Percentiles rank a stretch among this genome's conserved stretches.
Evolutionary conservation across 2,113 vertebrate genomes (phyloP).

Genomic region (Xerus inauris): DNA sequence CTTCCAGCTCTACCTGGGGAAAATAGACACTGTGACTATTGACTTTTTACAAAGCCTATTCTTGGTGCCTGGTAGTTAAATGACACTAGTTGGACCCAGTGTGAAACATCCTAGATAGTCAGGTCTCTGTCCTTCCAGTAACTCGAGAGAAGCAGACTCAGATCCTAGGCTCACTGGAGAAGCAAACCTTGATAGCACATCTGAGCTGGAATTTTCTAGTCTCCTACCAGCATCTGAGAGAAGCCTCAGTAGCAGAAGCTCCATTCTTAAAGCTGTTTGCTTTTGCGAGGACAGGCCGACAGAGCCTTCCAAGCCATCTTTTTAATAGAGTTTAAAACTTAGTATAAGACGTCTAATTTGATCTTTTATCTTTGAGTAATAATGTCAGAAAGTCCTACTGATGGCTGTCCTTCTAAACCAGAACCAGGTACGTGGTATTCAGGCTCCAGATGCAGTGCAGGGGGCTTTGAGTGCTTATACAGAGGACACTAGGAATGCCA

Average conservation of each 20-base stretch:
- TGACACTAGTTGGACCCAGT: slow-evolving; percentile 79
- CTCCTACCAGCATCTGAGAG: slow-evolving; percentile 52
- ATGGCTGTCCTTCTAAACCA: slow-evolving; percentile 76
- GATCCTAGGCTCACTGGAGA: slow-evolving; percentile 17
- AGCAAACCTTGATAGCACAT: slow-evolving; percentile 65
- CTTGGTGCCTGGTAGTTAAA: slow-evolving; percentile 88
- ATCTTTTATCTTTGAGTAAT: slow-evolving; percentile 48
- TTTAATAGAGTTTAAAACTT: slow-evolving; percentile 59
- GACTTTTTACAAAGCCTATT: slow-evolving; percentile 76
- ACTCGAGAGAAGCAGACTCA: slow-evolving; percentile 77
- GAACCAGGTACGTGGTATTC: slow-evolving; percentile 85
- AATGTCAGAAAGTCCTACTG: slow-evolving; percentile 84
- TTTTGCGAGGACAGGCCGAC: slow-evolving; percentile 52
- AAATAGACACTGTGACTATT: slow-evolving; percentile 82
- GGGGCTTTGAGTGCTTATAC: neutral
- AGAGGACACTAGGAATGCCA: neutral
- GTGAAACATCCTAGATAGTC: slow-evolving; percentile 82
- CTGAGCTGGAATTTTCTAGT: slow-evolving; percentile 48
- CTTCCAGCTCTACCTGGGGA: slow-evolving; percentile 53
- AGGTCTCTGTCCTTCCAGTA: slow-evolving; percentile 87
- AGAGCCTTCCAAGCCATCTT: slow-evolving; percentile 51
- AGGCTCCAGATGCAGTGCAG: neutral
- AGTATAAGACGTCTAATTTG: neutral
- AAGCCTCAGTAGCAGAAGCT: slow-evolving; percentile 35
- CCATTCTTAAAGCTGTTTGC: slow-evolving; percentile 65